Base-by-base conservation (phyloP, 2,113 vertebrate genomes). In the Rhegmatorhina hoffmannsi region DNA sequence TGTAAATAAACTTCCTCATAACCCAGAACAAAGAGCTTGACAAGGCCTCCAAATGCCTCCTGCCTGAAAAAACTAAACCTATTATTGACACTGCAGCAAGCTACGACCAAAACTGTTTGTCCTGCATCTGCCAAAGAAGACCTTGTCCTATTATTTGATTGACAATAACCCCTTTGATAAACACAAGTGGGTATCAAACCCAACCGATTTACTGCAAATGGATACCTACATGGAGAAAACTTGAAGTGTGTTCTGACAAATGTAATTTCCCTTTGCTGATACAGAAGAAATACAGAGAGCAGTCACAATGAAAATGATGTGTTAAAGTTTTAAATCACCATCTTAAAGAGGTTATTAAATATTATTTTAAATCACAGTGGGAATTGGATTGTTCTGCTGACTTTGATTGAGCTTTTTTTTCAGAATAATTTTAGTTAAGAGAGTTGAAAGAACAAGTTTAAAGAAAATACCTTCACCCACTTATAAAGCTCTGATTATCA, bases 371-470 rank as follows among this genome's bases (percentile, higher is more conserved):
- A 66, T 31, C 59, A 49, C 87, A 60, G 15, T n/a, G 47, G 75
- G 85, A 91, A 60, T 9, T 90, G 75, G 67, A 91, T 77, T 88
- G 77, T 86, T 94, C 68, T 81, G 60, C 67, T 83, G 87, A 91
- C 69, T 91, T 89, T 88, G 58, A 87, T 29, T 89, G 44, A 6
- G 3, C 69, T 55, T 67, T 92, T 84, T 44, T 44, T 46, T 1
- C 64, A 33, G 36, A 92, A 56, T 70, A 85, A 92, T 96, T 92
- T 78, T 23, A 73, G 63, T 78, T 76, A 78, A 89, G 56, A 72
- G 70, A 95, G 62, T 92, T 92, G 69, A 93, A 91, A 94, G 82
- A 92, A 62, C 56, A 85, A 89, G 53, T 93, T 89, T 82, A 82
- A 89, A 93, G 62, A 87, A 92, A 87, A 70, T 68, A 94, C 75